Base-by-base conservation (phyloP, 2,113 vertebrate genomes). In the Mionectes macconnelli region DNA sequence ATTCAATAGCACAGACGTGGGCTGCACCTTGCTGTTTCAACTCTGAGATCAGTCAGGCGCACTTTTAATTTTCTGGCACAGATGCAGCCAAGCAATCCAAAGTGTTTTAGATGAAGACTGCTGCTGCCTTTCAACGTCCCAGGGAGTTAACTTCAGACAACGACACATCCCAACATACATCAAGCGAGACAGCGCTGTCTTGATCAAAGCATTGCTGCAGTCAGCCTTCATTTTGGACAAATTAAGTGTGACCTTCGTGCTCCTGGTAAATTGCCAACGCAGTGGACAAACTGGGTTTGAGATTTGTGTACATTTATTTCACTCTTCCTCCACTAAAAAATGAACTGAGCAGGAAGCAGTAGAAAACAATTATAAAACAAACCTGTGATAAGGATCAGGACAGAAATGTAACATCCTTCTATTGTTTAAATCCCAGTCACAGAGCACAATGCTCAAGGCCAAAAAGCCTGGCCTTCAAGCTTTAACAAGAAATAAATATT, bases 151-250 rank as follows among this genome's bases (percentile, higher is more conserved):
- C 44, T 72, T 73, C 75, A 68, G 94, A 63, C 4, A 4, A 31
- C 0, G 0, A 66, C 45, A 85, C 45, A 9, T 70, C 66, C 42
- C 53, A 42, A 8, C 9, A 42, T 4, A 64, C 49, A 39, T 23
- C 28, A 57, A 70, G 81, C 0, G 0, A 95, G 87, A 75, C 72
- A 84, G 90, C 1, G 0, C 78, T 87, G 77, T 90, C 81, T 63
- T 87, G 93, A 97, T 96, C 87, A 96, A 96, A 97, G 93, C 81
- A 85, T 14, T 82, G 69, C 70, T 85, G 78, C 93, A 89, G 78
- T 44, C 89, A 90, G 87, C 31, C 82, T 95, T 87, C 78, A 66
- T 93, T 96, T 42, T 62, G 90, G 82, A 90, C 94, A 93, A 94
- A 94, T 94, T 84, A 95, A 94, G 66, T 60, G 69, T 39, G 93